Conservation (phyloP, 1,140 invertebrate genomes). For the Harlomillsia oculata region DNA sequence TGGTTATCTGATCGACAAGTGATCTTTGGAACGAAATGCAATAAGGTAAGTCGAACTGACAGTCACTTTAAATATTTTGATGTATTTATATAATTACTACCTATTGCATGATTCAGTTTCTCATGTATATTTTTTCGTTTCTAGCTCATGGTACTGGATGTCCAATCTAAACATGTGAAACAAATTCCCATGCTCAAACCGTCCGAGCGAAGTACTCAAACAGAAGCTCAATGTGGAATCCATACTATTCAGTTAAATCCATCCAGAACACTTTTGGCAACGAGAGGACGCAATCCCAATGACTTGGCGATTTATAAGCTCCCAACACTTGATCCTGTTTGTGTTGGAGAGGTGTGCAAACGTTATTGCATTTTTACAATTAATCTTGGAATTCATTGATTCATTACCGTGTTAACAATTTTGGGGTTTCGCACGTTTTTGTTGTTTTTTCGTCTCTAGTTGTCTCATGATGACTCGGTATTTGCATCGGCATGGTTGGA, state of each 20-base stretch:
- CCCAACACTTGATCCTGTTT: constrained; percentile 86
- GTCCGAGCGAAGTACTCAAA: constrained; percentile 38
- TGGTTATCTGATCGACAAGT: constrained; percentile 91
- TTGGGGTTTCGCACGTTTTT: neutral
- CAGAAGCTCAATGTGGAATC: constrained; percentile 69
- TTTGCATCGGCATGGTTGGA: constrained; percentile 94
- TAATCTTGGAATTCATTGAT: neutral
- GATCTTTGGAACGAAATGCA: constrained; percentile 92
- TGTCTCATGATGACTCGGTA: constrained; percentile 84
- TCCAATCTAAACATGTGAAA: constrained; percentile 63
- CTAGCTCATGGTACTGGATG: constrained; percentile 73
- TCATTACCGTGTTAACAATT: neutral
- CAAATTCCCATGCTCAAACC: constrained; percentile 66
- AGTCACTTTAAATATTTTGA: constrained; percentile 1
- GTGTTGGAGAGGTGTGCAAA: constrained; percentile 70
- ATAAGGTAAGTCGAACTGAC: constrained; percentile 58
- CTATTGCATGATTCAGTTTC: neutral
- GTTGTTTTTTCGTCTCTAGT: constrained; percentile 41
- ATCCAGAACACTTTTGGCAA: constrained; percentile 79
- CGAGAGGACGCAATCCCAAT: constrained; percentile 80
- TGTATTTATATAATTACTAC: constrained; percentile 2
- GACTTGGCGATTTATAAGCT: constrained; percentile 87
- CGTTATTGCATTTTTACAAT: neutral
- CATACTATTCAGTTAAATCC: constrained; percentile 90
- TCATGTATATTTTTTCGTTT: constrained; percentile 31